phyloP scores from a whole-genome alignment of 2,113 vertebrate species.

The Spea multiplicata region DNA sequence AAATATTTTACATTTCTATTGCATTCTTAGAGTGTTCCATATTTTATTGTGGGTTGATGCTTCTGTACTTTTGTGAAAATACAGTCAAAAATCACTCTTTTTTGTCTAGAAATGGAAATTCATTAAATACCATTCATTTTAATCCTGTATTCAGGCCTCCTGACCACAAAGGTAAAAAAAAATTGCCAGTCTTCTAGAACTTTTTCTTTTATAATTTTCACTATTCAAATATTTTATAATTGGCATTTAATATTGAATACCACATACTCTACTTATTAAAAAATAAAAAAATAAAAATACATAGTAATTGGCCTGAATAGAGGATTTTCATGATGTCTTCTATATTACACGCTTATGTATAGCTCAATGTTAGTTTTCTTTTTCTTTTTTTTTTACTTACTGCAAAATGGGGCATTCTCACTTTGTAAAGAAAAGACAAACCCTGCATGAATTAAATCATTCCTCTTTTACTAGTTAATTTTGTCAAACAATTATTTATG shows the following conservation, averaged over 20 bases:
- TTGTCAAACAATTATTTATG: conserved; percentile 50
- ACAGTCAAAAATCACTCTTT: conserved; percentile 43
- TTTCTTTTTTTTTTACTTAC: conserved; percentile 50
- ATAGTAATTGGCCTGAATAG: conserved; percentile 66
- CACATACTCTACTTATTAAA: too few relatives aligned
- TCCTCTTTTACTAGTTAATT: conserved; percentile 53
- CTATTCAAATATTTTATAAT: too few relatives aligned
- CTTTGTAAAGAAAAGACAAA: conserved; percentile 48
- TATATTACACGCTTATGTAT: conserved; percentile 61
- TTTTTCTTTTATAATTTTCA: too few relatives aligned
- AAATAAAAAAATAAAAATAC: background rate
- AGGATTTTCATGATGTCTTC: conserved; percentile 63
- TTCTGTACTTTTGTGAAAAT: conserved; percentile 65
- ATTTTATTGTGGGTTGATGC: conserved; percentile 56
- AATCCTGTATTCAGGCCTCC: conserved; percentile 67
- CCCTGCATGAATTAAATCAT: conserved; percentile 59
- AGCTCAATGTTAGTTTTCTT: conserved; percentile 53
- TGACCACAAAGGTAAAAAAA: too few relatives aligned
- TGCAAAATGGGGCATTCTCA: conserved; percentile 51
- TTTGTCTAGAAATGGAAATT: conserved; percentile 51
- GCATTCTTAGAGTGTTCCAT: conserved; percentile 5
- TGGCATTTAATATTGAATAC: too few relatives aligned
- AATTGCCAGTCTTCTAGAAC: too few relatives aligned
- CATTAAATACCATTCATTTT: conserved; percentile 63
- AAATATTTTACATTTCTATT: background rate